These are phyloP conservation scores for Chouioia cunea DNA, from an alignment of 2,888 invertebrate species.

Conservation along the genomic window DNA sequence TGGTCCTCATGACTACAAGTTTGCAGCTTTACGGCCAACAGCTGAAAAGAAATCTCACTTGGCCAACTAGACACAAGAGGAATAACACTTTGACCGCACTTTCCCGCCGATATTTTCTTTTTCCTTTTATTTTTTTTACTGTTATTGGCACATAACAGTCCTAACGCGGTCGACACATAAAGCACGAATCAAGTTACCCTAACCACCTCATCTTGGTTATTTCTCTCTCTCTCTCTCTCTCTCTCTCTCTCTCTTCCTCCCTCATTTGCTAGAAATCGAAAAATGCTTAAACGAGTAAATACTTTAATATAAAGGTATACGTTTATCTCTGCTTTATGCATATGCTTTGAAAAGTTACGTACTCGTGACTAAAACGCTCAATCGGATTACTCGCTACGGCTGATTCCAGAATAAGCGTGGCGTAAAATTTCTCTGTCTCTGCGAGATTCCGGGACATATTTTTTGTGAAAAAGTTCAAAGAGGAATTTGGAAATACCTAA, in stretches of 20 bases:
- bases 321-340: no score
- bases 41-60: conserved; percentile 36
- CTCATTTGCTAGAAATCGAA: no score
- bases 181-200: conserved; percentile 10
- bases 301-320: no score
- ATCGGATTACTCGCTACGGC: conserved; percentile 11
- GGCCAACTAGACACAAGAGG: conserved; percentile 6
- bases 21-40: conserved; percentile 15
- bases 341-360: conserved; percentile 20
- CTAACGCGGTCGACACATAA: no score
- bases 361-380: conserved; percentile 25
- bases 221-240: background rate
- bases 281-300: no score
- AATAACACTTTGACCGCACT: conserved; percentile 28
- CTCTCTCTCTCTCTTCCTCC: no score
- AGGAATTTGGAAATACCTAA: no score
- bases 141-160: no score
- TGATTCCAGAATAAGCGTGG: conserved; percentile 14
- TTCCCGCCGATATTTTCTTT: conserved; percentile 3
- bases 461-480: no score
- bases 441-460: no score
- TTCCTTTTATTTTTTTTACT: no score
- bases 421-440: background rate
- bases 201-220: background rate
- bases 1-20: conserved; percentile 32